Conservation (phyloP, 2,797 vertebrate genomes). For the Pseudocheirus occidentalis region DNA sequence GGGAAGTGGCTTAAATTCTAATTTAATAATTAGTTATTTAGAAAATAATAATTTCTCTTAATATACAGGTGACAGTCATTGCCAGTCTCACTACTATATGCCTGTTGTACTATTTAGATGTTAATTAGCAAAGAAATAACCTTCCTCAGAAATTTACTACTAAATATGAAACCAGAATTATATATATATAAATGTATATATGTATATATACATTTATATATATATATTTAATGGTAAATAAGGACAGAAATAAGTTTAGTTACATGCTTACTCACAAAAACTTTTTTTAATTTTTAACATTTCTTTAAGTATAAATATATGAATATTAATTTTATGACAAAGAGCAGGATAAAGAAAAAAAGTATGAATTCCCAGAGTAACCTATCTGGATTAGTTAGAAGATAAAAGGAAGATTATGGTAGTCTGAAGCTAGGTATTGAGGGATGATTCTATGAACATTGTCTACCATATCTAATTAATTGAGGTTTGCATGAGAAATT, state of each 20-base stretch:
- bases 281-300: not conserved
- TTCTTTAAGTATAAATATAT: not conserved
- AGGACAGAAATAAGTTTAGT: not conserved
- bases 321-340: not conserved
- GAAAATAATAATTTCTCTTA: not conserved
- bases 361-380: conserved; percentile 7
- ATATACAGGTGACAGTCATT: not conserved
- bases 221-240: not conserved
- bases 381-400: not conserved
- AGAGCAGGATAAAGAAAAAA: not conserved
- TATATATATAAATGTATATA: not conserved
- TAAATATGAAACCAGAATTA: not conserved
- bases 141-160: not conserved
- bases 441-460: not conserved
- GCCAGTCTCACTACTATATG: not conserved
- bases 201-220: not conserved
- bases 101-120: not conserved
- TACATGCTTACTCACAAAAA: not conserved
- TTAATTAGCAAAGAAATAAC: not conserved
- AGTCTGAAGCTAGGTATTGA: not conserved
- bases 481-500: not conserved
- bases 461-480: not conserved
- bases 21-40: not conserved
- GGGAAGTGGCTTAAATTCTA: not conserved
- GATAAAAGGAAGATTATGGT: not conserved